Evolutionary conservation across 64 coral and sea anemone species (phyloP), one percentile per base, ranked within the genome.

Genomic region (Montipora sp.): DNA sequence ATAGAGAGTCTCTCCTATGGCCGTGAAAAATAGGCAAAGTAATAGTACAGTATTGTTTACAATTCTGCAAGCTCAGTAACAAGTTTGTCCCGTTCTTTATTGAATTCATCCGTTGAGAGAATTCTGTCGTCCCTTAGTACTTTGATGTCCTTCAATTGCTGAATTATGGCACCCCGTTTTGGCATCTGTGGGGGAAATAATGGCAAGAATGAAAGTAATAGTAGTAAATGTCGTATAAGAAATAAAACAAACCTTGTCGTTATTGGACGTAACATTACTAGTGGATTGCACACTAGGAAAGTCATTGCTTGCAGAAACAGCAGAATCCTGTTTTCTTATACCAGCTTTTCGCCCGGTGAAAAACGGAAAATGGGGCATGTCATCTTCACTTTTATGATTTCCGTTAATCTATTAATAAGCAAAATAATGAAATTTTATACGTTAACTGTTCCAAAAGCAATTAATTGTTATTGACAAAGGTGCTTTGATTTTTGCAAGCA

Each of bases 351-450:
- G 11, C 16, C 83, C 83, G 1, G 59, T 71, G n/a, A 70, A 73
- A 48, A 87, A 87, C 1, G 83, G 58, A 43, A 87, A 87, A 12
- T 87, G 3, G 2, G 61, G 83, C 58, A 72, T 27, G 46, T 87
- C 59, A n/a, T 87, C 83, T 50, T 87, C 83, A 87, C 83, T 87
- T 47, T 21, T 87, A 48, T 87, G 83, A 19, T 80, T 82, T 16
- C 57, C 57, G 71, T 70, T 24, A 19, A 84, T 87, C 83, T 87
- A 67, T 50, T 15, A 19, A 15, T 70, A 18, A 87, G 43, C 22
- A 70, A 21, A 20, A 67, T 69, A 87, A 63, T 10, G 19, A 14
- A 10, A 67, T 57, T 23, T 44, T 71, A 3, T 84, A 8, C 65
- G 15, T 48, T 45, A 20, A 70, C 9, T 19, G 20, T 71, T 2